Percentiles rank a stretch among this genome's conserved stretches.
Evolutionary conservation across 2,113 vertebrate species (phyloP).

Genomic region (Canis aureus): DNA sequence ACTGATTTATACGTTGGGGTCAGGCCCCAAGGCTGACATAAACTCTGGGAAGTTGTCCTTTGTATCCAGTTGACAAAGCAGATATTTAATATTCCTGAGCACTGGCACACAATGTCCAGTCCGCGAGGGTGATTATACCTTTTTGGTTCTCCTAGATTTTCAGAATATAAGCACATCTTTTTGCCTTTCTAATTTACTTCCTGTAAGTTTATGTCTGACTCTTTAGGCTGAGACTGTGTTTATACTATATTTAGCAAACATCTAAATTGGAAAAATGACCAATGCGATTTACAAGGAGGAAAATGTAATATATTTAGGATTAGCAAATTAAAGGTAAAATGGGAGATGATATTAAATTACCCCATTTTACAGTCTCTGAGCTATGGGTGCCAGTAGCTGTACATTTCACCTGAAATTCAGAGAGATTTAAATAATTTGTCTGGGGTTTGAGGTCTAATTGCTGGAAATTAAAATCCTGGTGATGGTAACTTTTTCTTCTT

Average conservation of each 20-base stretch:
- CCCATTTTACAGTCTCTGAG: not conserved
- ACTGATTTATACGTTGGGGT: slow-evolving; percentile 53
- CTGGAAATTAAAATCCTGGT: not conserved
- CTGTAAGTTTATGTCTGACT: not conserved
- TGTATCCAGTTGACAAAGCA: not conserved
- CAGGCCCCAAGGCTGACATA: not conserved
- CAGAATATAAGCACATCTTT: not conserved
- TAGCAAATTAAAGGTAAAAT: not conserved
- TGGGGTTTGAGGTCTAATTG: not conserved
- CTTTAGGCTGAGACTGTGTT: not conserved
- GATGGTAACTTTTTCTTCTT: not conserved
- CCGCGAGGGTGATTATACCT: not conserved
- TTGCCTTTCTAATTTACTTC: not conserved
- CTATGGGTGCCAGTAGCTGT: not conserved
- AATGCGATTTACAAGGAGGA: not conserved
- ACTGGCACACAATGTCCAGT: too few species aligned
- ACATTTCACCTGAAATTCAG: not conserved
- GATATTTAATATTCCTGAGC: not conserved
- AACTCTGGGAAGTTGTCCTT: not conserved
- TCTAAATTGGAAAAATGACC: not conserved
- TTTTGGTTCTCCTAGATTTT: not conserved
- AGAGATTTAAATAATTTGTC: not conserved
- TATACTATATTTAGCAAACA: not conserved
- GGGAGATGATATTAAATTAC: not conserved
- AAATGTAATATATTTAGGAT: not conserved